Percentiles rank a stretch among this genome's conserved stretches.
Evolutionary conservation across 2,888 invertebrate genomes (phyloP).

Genomic region (Trilocha varians): DNA sequence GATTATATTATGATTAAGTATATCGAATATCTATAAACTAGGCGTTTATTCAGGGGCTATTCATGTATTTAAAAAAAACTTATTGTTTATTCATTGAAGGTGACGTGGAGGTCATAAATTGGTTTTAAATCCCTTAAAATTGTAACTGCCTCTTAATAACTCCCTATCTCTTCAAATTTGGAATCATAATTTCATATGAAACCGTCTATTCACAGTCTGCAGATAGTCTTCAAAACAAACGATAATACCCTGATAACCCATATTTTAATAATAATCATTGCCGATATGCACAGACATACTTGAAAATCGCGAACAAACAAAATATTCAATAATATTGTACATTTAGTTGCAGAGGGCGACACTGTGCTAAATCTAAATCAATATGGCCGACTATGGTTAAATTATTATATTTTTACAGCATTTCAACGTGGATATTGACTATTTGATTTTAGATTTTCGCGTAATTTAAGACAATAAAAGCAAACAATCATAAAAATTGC

Average conservation of each 20-base stretch:
- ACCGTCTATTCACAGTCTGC: slow-evolving; percentile 7
- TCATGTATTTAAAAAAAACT: too few relatives aligned
- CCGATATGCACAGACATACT: slow-evolving; percentile 5
- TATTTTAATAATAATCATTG: slow-evolving; percentile 14
- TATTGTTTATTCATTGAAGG: too few relatives aligned
- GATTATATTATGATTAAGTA: too few relatives aligned
- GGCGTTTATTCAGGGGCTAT: too few relatives aligned
- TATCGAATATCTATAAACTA: too few relatives aligned
- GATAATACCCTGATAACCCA: slow-evolving; percentile 26
- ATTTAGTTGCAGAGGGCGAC: slow-evolving; percentile 34
- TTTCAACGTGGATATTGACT: background rate
- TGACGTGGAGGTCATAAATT: too few relatives aligned
- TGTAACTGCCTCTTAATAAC: background rate
- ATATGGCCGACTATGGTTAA: slow-evolving; percentile 40
- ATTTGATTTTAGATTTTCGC: background rate
- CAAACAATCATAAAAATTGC: too few relatives aligned
- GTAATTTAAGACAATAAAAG: background rate
- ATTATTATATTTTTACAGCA: background rate
- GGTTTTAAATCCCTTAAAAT: background rate
- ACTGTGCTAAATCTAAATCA: slow-evolving; percentile 30
- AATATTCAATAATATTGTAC: background rate
- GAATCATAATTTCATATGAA: background rate
- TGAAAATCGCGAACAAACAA: slow-evolving; percentile 9
- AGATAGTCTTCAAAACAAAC: slow-evolving; percentile 16
- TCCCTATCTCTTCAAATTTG: background rate